Evolutionary conservation across 2,888 invertebrate species (phyloP).

Genomic region (Saturnia japonica): DNA sequence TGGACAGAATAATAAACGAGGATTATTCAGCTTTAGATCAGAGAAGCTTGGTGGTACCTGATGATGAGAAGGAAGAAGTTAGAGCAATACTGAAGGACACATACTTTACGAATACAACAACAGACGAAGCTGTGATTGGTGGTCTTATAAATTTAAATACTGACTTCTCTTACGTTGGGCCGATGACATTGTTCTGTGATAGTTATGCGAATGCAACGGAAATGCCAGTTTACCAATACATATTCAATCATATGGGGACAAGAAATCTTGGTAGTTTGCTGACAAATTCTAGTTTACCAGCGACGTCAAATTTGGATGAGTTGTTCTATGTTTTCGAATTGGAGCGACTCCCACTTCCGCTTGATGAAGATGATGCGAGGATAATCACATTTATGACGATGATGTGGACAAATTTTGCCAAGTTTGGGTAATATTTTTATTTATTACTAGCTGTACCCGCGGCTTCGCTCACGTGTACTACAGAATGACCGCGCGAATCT

Average conservation of each 20-base stretch:
- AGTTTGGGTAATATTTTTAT: conserved; percentile 55
- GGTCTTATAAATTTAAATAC: conserved; percentile 71
- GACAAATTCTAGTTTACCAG: conserved; percentile 65
- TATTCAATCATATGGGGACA: conserved; percentile 67
- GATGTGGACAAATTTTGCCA: conserved; percentile 79
- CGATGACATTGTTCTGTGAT: conserved; percentile 64
- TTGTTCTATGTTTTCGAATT: conserved; percentile 70
- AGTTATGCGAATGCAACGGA: conserved; percentile 58
- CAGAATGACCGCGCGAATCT: no score
- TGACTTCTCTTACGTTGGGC: conserved; percentile 69
- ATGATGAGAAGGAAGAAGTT: conserved; percentile 53
- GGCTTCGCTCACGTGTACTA: no score
- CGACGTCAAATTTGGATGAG: conserved; percentile 67
- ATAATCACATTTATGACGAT: conserved; percentile 73
- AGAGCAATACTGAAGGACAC: conserved; percentile 59
- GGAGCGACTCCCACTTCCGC: conserved; percentile 62
- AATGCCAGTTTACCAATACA: conserved; percentile 57
- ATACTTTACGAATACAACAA: conserved; percentile 59
- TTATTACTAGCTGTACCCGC: no score
- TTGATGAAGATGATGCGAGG: conserved; percentile 70
- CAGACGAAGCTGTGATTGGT: conserved; percentile 64
- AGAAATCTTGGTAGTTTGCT: conserved; percentile 68
- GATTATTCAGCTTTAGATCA: conserved; percentile 65
- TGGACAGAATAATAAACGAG: conserved; percentile 64
- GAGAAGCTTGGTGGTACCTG: conserved; percentile 49